These are phyloP conservation scores for Elanoides forficatus DNA, from an alignment of 2,113 vertebrate species.

Conservation along the genomic window DNA sequence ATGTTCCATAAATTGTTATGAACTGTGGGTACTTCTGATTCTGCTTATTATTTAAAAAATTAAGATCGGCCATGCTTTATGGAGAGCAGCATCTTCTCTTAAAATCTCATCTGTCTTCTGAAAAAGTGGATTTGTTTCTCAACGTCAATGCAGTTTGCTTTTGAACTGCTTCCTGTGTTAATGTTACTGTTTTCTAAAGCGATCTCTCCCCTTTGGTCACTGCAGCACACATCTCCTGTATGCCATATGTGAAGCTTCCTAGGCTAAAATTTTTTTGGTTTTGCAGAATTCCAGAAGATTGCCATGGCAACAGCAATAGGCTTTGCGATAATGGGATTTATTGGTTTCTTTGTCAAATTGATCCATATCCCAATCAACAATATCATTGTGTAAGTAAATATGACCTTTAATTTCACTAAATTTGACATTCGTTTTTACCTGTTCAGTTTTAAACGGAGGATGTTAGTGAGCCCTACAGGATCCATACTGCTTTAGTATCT, in stretches of 20 bases:
- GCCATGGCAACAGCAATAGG: slow-evolving; percentile 98
- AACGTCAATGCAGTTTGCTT: background rate
- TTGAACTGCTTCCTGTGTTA: background rate
- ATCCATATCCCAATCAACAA: slow-evolving; percentile 99
- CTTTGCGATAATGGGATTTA: slow-evolving; percentile 99
- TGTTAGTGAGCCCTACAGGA: background rate
- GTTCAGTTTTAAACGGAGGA: background rate
- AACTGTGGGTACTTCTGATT: background rate
- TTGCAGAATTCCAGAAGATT: slow-evolving; percentile 97
- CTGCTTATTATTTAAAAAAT: background rate
- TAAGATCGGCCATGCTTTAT: accelerated
- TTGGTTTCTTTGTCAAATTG: slow-evolving; percentile 97
- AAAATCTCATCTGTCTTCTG: background rate
- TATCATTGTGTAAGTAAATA: slow-evolving; percentile 95
- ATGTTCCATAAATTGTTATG: background rate
- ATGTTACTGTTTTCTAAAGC: background rate
- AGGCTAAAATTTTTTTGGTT: background rate
- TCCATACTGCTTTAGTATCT: background rate
- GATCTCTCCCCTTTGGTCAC: background rate
- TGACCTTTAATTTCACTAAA: background rate
- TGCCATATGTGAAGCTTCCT: background rate
- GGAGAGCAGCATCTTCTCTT: background rate
- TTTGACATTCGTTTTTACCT: background rate
- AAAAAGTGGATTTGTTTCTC: background rate
- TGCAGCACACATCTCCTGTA: background rate